A percentile compares a stretch with the other conserved stretches of the same genome.
Conservation (phyloP, 2,888 invertebrate genomes). For the Elysia crispata region DNA sequence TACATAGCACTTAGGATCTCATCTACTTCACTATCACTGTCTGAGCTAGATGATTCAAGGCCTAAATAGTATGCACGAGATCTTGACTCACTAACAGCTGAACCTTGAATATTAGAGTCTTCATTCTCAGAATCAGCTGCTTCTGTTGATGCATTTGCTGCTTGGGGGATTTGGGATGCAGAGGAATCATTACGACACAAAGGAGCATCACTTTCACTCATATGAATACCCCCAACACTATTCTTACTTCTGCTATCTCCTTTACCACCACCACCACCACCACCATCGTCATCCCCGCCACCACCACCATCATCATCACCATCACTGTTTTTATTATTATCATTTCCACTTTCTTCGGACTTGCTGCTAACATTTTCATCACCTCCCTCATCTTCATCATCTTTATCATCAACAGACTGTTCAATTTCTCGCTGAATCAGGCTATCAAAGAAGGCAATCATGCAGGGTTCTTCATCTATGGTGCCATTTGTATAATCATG, state of each 20-base stretch:
- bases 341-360: constrained; percentile 54
- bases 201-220: background rate
- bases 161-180: background rate
- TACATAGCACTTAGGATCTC: constrained; percentile 49
- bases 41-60: constrained; percentile 40
- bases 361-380: constrained; percentile 17
- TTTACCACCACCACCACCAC: constrained; percentile 2
- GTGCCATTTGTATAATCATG: constrained; percentile 94
- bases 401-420: constrained; percentile 17
- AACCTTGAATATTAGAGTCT: background rate
- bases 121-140: constrained; percentile 6
- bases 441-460: constrained; percentile 98
- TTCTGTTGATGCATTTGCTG: background rate
- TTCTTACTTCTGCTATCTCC: background rate
- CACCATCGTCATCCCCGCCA: background rate
- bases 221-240: too few relatives aligned
- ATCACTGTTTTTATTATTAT: constrained; percentile 54
- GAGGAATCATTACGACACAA: background rate
- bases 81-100: constrained; percentile 22
- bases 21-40: constrained; percentile 45
- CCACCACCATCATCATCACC: constrained; percentile 55
- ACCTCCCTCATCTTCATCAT: constrained; percentile 5
- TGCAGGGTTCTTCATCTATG: constrained; percentile 91
- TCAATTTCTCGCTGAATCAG: constrained; percentile 93
- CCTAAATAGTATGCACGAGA: constrained; percentile 27